Percentiles rank a stretch among this genome's conserved stretches.
Conservation (phyloP, 2,888 invertebrate species). For the Mimas tiliae region DNA sequence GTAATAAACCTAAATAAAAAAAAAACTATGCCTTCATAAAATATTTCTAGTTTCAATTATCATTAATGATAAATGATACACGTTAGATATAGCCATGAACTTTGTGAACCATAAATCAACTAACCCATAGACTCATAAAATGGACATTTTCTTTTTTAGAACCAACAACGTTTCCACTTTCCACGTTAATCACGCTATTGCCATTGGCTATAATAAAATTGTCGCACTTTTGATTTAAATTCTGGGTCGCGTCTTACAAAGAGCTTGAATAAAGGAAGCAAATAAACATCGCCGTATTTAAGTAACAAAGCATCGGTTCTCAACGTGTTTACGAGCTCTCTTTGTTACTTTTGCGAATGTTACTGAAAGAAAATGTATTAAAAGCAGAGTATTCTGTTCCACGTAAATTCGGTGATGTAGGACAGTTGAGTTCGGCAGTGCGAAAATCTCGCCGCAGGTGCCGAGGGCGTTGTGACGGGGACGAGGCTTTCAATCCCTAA, state of each 20-base stretch:
- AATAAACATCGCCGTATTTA: slow-evolving; percentile 28
- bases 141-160: background rate
- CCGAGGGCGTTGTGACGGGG: too few relatives aligned
- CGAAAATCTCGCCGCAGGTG: too few relatives aligned
- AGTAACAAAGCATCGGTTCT: slow-evolving; percentile 32
- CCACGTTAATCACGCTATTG: background rate
- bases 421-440: too few relatives aligned
- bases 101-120: too few relatives aligned
- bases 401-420: slow-evolving; percentile 1
- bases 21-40: too few relatives aligned
- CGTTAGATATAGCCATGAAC: too few relatives aligned
- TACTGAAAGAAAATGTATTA: slow-evolving; percentile 31
- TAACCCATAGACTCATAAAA: background rate
- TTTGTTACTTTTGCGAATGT: slow-evolving; percentile 32
- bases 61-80: too few relatives aligned
- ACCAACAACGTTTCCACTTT: background rate
- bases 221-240: slow-evolving; percentile 25
- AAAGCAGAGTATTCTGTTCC: slow-evolving; percentile 22
- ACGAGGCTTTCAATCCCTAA: too few relatives aligned
- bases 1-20: too few relatives aligned
- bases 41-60: too few relatives aligned
- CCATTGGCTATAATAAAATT: slow-evolving; percentile 9
- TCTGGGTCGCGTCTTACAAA: slow-evolving; percentile 19
- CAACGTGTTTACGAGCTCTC: slow-evolving; percentile 31
- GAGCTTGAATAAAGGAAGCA: slow-evolving; percentile 23